These are phyloP conservation scores for Calcarius lapponicus DNA, from an alignment of 2,797 vertebrate genomes.

Conservation along the genomic window DNA sequence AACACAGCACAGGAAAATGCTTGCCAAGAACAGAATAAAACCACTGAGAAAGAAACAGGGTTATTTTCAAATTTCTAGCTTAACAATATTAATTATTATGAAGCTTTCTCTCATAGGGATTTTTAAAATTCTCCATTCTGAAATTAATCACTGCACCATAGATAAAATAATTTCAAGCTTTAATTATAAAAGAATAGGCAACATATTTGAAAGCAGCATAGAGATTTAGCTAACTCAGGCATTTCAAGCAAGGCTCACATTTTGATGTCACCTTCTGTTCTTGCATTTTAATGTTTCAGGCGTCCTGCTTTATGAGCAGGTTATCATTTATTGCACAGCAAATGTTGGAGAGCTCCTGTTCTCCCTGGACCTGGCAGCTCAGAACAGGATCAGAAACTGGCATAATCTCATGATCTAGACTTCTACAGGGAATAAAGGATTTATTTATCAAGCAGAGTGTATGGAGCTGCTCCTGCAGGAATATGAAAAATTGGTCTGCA, in stretches of 20 bases:
- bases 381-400: neutral
- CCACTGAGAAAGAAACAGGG: neutral
- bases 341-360: neutral
- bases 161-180: conserved; percentile 28
- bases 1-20: neutral
- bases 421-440: neutral
- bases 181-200: conserved; percentile 38
- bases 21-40: conserved; percentile 26
- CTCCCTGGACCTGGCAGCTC: neutral
- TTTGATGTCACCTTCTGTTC: conserved; percentile 27
- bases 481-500: neutral
- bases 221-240: neutral
- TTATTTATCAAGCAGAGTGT: neutral
- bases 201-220: neutral
- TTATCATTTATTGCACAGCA: neutral
- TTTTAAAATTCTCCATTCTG: neutral
- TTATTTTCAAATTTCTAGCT: conserved; percentile 1
- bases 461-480: neutral
- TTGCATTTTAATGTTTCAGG: neutral
- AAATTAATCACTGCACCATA: neutral
- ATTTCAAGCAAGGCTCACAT: conserved; percentile 11
- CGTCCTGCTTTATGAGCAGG: neutral
- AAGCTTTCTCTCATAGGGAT: neutral
- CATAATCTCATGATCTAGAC: neutral
- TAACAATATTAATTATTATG: neutral